Percentiles rank a stretch among this genome's conserved stretches.
Conservation (phyloP, 2,888 invertebrate genomes). For the Sericinus montela region DNA sequence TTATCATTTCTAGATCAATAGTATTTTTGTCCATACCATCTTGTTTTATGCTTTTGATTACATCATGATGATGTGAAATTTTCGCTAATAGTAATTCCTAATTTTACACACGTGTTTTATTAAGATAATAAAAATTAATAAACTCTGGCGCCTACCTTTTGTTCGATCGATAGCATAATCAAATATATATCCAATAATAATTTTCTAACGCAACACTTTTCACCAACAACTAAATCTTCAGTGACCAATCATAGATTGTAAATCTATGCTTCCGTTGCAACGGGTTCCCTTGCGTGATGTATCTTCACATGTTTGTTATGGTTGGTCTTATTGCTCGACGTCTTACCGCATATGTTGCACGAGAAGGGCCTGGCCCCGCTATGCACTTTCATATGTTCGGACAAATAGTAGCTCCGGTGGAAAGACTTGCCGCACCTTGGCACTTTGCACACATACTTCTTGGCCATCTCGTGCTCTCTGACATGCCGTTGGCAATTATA, state of each 20-base stretch:
- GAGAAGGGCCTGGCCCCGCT: conserved; percentile 89
- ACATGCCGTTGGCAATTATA: conserved; percentile 93
- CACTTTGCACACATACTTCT: conserved; percentile 86
- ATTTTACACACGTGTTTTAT: too few relatives aligned
- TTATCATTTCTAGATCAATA: not conserved
- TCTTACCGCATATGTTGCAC: conserved; percentile 93
- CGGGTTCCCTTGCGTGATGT: conserved; percentile 92
- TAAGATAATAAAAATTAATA: too few relatives aligned
- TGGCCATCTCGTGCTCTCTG: conserved; percentile 88
- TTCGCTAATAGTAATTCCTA: too few relatives aligned
- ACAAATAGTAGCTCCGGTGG: conserved; percentile 91
- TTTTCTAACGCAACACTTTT: conserved; percentile 9
- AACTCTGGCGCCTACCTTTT: not conserved
- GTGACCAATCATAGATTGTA: not conserved
- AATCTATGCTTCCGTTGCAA: conserved; percentile 87
- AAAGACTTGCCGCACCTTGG: conserved; percentile 90
- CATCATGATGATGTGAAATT: too few relatives aligned
- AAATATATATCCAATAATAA: not conserved
- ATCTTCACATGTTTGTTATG: conserved; percentile 94
- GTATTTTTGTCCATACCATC: too few relatives aligned
- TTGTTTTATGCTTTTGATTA: too few relatives aligned
- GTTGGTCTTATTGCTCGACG: conserved; percentile 93
- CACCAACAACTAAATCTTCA: conserved; percentile 1
- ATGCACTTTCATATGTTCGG: conserved; percentile 92
- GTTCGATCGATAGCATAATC: not conserved